Conservation (phyloP, 2,888 invertebrate genomes). For the Sinhomidia bicolor region DNA sequence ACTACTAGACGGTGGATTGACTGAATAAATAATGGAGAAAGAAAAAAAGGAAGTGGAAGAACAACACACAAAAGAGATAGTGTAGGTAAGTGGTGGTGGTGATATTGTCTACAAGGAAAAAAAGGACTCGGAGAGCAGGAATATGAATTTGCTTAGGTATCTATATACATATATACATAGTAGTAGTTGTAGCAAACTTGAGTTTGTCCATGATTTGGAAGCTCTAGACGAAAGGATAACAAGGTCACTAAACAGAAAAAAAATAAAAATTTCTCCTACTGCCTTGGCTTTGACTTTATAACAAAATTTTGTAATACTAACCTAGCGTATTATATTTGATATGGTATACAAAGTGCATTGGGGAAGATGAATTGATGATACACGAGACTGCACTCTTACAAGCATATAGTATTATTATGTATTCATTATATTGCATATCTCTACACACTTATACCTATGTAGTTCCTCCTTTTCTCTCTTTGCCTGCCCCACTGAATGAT, state of each 20-base stretch:
- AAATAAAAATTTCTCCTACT: slow-evolving; percentile 32
- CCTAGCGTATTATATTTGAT: too few species aligned
- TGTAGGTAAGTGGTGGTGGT: not conserved
- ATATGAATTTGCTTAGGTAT: too few species aligned
- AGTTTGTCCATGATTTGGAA: slow-evolving; percentile 53
- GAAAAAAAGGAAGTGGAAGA: not conserved
- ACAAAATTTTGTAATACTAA: not conserved
- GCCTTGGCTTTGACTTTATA: slow-evolving; percentile 59
- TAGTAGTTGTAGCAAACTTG: slow-evolving; percentile 48
- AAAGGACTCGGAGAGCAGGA: too few species aligned
- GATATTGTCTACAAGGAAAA: not conserved
- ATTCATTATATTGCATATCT: not conserved
- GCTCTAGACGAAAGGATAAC: slow-evolving; percentile 19
- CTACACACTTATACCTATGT: not conserved
- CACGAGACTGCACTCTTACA: too few species aligned
- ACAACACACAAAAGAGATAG: too few species aligned
- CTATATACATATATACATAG: too few species aligned
- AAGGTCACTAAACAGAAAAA: slow-evolving; percentile 50
- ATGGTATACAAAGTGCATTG: too few species aligned
- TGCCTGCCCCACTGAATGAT: not conserved
- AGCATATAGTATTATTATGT: too few species aligned
- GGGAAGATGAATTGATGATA: too few species aligned
- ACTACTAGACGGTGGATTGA: not conserved
- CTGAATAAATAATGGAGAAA: slow-evolving; percentile 35
- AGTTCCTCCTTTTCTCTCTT: not conserved